These are phyloP conservation scores for Pseudanteris insignis DNA, from an alignment of 2,888 invertebrate species.

Conservation along the genomic window DNA sequence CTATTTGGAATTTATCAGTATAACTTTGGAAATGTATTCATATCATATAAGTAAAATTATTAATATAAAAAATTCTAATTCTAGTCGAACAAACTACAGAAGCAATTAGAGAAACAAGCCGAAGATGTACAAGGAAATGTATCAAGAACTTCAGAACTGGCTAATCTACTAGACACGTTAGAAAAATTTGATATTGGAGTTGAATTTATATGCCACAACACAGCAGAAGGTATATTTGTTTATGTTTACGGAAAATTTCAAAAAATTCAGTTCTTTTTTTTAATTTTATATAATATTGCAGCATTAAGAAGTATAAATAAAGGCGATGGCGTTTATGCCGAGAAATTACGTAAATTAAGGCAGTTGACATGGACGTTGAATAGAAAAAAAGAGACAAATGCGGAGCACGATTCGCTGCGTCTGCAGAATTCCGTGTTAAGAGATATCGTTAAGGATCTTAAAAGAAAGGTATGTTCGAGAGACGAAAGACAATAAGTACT, in stretches of 20 bases:
- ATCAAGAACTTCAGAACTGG: constrained; percentile 47
- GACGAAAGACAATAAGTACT: too few species aligned
- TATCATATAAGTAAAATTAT: too few species aligned
- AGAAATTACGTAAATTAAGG: constrained; percentile 49
- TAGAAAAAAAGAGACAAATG: constrained; percentile 28
- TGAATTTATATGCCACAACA: constrained; percentile 47
- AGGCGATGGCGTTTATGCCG: constrained; percentile 43
- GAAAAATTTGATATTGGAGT: constrained; percentile 49
- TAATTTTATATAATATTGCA: constrained; percentile 26
- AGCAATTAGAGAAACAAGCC: constrained; percentile 16
- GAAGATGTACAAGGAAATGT: constrained; percentile 16
- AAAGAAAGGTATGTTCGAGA: constrained; percentile 30
- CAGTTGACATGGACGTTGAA: constrained; percentile 49
- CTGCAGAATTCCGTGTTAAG: constrained; percentile 50
- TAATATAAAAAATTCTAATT: too few species aligned
- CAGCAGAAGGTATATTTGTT: constrained; percentile 46
- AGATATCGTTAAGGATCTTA: constrained; percentile 32
- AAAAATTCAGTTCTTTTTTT: too few species aligned
- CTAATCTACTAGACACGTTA: constrained; percentile 52
- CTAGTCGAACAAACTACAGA: constrained; percentile 39
- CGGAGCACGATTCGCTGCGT: constrained; percentile 46
- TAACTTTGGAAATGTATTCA: too few species aligned
- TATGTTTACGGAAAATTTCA: background rate
- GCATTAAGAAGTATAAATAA: constrained; percentile 51
- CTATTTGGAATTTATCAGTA: too few species aligned